phyloP scores from a whole-genome alignment of 1,140 invertebrate species.

The Wiebesia pumilae region DNA sequence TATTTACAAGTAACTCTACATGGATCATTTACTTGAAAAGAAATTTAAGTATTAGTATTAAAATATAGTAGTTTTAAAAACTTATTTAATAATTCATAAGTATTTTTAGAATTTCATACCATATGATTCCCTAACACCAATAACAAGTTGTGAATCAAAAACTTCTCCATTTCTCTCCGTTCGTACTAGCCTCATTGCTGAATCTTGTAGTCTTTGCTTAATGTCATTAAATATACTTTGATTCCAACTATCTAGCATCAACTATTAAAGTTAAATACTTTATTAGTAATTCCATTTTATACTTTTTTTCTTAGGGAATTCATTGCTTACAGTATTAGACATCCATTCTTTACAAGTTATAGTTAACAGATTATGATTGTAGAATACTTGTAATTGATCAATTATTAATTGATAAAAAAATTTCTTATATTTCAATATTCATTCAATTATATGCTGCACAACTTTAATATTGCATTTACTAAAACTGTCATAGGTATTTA shows the following conservation, averaged over 20 bases:
- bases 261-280: conserved; percentile 73
- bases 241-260: conserved; percentile 99
- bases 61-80: too few relatives aligned
- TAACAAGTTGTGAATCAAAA: conserved; percentile 97
- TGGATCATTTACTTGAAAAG: background rate
- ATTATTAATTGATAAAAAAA: too few relatives aligned
- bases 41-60: too few relatives aligned
- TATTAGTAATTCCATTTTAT: background rate
- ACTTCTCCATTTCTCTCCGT: conserved; percentile 97
- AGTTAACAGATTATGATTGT: background rate
- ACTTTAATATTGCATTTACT: background rate
- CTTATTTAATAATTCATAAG: background rate
- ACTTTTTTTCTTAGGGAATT: too few relatives aligned
- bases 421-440: background rate
- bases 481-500: too few relatives aligned
- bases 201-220: conserved; percentile 94
- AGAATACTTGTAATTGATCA: too few relatives aligned
- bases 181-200: conserved; percentile 97
- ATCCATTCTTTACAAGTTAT: background rate
- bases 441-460: background rate
- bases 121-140: conserved; percentile 96
- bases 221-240: conserved; percentile 97
- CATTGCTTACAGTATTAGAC: too few relatives aligned
- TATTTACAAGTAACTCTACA: background rate
- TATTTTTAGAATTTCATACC: conserved; percentile 75